A percentile compares a stretch with the other conserved stretches of the same genome.
Conservation (phyloP, 1,140 invertebrate species). For the Brachionus paranguensis region DNA sequence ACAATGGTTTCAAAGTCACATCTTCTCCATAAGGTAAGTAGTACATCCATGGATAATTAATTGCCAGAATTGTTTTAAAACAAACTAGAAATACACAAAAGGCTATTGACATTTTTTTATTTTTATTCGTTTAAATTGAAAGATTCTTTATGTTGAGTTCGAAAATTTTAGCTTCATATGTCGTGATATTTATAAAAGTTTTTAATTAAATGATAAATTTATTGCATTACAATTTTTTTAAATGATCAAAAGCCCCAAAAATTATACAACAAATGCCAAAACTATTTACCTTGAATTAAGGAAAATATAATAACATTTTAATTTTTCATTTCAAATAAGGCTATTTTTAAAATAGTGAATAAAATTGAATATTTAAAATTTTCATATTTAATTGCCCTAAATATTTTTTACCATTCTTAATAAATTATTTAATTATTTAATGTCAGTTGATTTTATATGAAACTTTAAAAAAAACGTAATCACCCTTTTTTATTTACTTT, state of each 20-base stretch:
- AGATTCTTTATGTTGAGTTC: not conserved
- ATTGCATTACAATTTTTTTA: not conserved
- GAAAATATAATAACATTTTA: too few relatives aligned
- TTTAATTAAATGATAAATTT: not conserved
- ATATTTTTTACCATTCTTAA: too few relatives aligned
- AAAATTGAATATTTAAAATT: too few relatives aligned
- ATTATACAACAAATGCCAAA: not conserved
- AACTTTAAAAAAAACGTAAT: too few relatives aligned
- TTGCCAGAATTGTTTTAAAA: not conserved
- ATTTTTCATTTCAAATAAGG: too few relatives aligned
- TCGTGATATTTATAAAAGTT: not conserved
- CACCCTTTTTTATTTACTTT: too few relatives aligned
- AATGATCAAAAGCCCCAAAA: not conserved
- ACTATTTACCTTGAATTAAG: not conserved
- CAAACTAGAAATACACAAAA: not conserved
- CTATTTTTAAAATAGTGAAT: too few relatives aligned
- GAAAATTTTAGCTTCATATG: not conserved
- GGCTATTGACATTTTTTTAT: not conserved
- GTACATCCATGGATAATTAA: conserved; percentile 34
- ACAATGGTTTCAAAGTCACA: conserved; percentile 26
- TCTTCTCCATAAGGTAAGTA: conserved; percentile 1
- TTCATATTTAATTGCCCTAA: too few relatives aligned
- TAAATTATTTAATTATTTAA: too few relatives aligned
- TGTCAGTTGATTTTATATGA: too few relatives aligned
- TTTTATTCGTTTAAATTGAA: not conserved